Evolutionary conservation across 2,797 vertebrate species (phyloP).

Genomic region (Etheostoma perlongum): DNA sequence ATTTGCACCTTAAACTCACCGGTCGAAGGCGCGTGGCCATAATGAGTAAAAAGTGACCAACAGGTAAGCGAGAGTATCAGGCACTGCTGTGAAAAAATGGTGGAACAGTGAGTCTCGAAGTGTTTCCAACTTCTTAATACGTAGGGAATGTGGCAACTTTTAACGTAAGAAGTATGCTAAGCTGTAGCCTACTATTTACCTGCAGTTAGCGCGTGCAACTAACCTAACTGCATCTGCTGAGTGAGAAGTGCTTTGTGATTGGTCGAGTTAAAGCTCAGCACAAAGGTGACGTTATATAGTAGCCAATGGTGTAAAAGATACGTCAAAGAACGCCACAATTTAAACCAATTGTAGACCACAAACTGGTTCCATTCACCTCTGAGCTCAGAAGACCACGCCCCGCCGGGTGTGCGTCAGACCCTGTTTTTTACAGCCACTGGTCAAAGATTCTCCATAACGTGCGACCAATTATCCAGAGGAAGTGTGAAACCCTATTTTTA

Average conservation of each 20-base stretch:
- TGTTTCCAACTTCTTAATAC: fast-evolving
- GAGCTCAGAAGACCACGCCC: slow-evolving; percentile 23
- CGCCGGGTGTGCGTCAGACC: not conserved
- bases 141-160: not conserved
- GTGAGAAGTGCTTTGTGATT: slow-evolving; percentile 63
- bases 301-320: slow-evolving; percentile 69
- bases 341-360: slow-evolving; percentile 56
- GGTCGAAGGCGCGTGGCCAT: slow-evolving; percentile 86
- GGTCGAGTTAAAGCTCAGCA: slow-evolving; percentile 39
- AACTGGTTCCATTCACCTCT: not conserved
- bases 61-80: not conserved
- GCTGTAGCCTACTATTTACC: not conserved
- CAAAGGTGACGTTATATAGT: not conserved
- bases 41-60: not conserved
- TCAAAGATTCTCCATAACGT: too few relatives aligned
- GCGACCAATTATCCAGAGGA: not conserved
- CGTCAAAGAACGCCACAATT: slow-evolving; percentile 83
- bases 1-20: slow-evolving; percentile 79
- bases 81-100: not conserved
- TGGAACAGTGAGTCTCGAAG: not conserved
- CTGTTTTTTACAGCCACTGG: too few relatives aligned
- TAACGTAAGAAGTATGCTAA: fast-evolving
- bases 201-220: not conserved
- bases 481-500: not conserved
- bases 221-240: slow-evolving; percentile 73